Conservation (phyloP, 2,888 invertebrate species). For the Cephalotes varians region DNA sequence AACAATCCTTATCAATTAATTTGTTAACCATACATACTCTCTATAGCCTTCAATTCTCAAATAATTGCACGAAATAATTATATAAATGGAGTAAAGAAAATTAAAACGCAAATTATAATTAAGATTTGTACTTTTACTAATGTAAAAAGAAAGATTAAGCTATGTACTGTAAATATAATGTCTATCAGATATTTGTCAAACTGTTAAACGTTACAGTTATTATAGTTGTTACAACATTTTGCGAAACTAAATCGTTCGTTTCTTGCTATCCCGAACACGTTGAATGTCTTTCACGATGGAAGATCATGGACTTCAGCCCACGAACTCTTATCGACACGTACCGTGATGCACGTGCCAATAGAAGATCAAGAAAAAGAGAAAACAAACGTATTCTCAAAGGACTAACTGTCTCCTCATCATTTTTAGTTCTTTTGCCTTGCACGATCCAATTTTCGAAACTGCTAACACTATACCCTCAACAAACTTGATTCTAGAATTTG, state of each 20-base stretch:
- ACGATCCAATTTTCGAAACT: slow-evolving; percentile 62
- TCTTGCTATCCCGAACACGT: slow-evolving; percentile 37
- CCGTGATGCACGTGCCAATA: slow-evolving; percentile 37
- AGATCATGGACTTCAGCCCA: slow-evolving; percentile 35
- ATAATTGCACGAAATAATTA: slow-evolving; percentile 2
- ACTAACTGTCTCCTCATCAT: slow-evolving; percentile 63
- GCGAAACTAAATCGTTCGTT: slow-evolving; percentile 10
- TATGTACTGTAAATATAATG: neutral
- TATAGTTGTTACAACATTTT: slow-evolving; percentile 41
- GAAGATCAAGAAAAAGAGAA: slow-evolving; percentile 32
- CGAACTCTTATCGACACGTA: slow-evolving; percentile 51
- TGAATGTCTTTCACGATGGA: slow-evolving; percentile 36
- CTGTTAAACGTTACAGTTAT: slow-evolving; percentile 26
- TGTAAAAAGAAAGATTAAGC: neutral
- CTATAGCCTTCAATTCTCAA: neutral
- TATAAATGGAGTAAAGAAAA: neutral
- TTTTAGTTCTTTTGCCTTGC: slow-evolving; percentile 39
- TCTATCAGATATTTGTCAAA: slow-evolving; percentile 4
- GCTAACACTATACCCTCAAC: slow-evolving; percentile 26
- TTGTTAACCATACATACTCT: slow-evolving; percentile 4
- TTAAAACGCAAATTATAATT: neutral
- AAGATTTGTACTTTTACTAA: neutral
- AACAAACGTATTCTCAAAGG: slow-evolving; percentile 59
- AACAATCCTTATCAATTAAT: neutral
- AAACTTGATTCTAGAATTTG: slow-evolving; percentile 27